phyloP scores from a whole-genome alignment of 92 coral and sea anemone species.

The Porites cylindrica region DNA sequence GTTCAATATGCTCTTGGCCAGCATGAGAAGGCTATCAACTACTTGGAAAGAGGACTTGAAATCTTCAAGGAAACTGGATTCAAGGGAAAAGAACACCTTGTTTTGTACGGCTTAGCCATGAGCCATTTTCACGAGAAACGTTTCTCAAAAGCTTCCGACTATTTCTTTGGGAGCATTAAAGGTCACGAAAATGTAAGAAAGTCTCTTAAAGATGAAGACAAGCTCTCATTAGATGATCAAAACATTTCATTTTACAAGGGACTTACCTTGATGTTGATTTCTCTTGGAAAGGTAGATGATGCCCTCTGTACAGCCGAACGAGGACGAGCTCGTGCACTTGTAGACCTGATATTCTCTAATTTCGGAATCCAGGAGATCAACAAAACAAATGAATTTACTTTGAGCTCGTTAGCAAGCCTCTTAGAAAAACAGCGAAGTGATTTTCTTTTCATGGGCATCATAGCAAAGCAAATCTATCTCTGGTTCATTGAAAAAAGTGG shows the following conservation, averaged over 20 bases:
- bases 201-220: constrained; percentile 38
- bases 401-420: constrained; percentile 25
- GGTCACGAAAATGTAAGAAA: constrained; percentile 26
- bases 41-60: constrained; percentile 30
- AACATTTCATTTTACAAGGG: constrained; percentile 25
- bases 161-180: constrained; percentile 20
- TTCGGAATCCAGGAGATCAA: constrained; percentile 17
- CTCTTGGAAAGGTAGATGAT: constrained; percentile 5
- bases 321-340: constrained; percentile 45
- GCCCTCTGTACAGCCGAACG: constrained; percentile 43
- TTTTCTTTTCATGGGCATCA: constrained; percentile 34
- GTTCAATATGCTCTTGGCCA: constrained; percentile 35
- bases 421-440: not conserved
- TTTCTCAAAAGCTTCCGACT: constrained; percentile 22
- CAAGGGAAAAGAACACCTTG: constrained; percentile 17
- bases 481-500: constrained; percentile 24
- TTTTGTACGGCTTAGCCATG: constrained; percentile 8
- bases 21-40: constrained; percentile 20
- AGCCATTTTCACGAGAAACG: constrained; percentile 21
- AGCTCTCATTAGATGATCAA: constrained; percentile 32
- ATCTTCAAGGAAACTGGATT: constrained; percentile 23
- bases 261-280: constrained; percentile 2
- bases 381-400: constrained; percentile 8
- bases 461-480: constrained; percentile 7
- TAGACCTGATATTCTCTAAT: constrained; percentile 16